These are phyloP conservation scores for Dendrolimus houi DNA, from an alignment of 2,888 invertebrate species.

Conservation along the genomic window DNA sequence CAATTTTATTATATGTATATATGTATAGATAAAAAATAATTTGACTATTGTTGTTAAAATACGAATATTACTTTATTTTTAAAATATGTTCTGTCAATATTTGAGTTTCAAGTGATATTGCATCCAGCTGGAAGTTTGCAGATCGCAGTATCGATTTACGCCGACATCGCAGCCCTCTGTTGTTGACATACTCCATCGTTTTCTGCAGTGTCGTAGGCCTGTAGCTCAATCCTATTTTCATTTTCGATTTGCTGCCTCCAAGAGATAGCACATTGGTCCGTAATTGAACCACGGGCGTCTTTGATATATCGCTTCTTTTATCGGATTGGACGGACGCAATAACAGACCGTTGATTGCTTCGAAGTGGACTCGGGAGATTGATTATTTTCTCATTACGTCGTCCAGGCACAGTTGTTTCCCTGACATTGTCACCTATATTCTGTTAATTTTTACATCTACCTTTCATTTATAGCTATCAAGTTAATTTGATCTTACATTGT, in stretches of 20 bases:
- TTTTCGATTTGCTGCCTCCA: conserved; percentile 59
- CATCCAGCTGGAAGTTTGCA: conserved; percentile 1
- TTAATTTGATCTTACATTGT: too few relatives aligned
- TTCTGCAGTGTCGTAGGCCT: conserved; percentile 34
- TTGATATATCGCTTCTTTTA: conserved; percentile 75
- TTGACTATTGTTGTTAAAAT: too few relatives aligned
- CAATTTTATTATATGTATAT: too few relatives aligned
- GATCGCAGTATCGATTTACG: conserved; percentile 22
- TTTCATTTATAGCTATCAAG: too few relatives aligned
- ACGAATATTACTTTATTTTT: too few relatives aligned
- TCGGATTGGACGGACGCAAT: conserved; percentile 73
- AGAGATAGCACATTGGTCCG: conserved; percentile 63
- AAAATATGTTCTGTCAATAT: too few relatives aligned
- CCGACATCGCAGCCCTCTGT: conserved; percentile 23
- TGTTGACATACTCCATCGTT: conserved; percentile 38
- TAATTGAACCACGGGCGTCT: conserved; percentile 72
- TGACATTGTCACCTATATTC: conserved; percentile 22
- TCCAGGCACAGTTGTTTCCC: conserved; percentile 40
- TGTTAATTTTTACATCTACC: conserved; percentile 8
- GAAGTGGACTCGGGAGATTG: conserved; percentile 70
- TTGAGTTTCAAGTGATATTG: background rate
- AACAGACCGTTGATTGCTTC: conserved; percentile 75
- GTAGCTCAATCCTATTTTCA: conserved; percentile 43
- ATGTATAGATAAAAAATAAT: too few relatives aligned
- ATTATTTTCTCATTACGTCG: conserved; percentile 69